Percentiles rank a stretch among this genome's conserved stretches.
Conservation (phyloP, 35 echinoderm and acorn worm genomes). For the Holothuria glaberrima region DNA sequence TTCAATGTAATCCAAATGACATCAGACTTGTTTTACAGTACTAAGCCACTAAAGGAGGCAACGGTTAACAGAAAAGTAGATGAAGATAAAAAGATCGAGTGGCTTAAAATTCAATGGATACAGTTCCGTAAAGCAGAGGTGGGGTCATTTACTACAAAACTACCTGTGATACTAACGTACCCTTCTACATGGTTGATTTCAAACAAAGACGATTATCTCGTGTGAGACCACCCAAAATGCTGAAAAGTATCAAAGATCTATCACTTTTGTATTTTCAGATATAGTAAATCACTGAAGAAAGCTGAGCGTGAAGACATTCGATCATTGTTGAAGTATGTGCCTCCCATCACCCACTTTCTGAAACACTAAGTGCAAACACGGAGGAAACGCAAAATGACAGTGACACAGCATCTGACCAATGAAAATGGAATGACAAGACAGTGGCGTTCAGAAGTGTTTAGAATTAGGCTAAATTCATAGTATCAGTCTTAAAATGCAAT, state of each 20-base stretch:
- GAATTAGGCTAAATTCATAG: conserved; percentile 10
- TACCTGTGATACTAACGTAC: no score
- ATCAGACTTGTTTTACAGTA: background rate
- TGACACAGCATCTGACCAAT: conserved; percentile 2
- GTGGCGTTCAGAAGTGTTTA: background rate
- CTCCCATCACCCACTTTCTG: background rate
- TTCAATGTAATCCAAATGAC: background rate
- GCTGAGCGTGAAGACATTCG: background rate
- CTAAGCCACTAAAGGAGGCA: background rate
- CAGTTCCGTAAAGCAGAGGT: no score
- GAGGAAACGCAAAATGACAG: background rate
- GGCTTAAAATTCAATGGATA: background rate
- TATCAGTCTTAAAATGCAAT: background rate
- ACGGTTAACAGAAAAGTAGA: background rate
- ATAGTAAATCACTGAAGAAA: background rate
- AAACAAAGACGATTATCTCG: no score
- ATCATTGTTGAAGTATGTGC: conserved; percentile 23
- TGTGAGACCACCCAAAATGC: background rate
- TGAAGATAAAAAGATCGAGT: background rate
- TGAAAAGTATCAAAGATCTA: background rate
- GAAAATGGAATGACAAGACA: background rate
- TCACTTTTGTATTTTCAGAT: background rate
- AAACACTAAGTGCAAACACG: conserved; percentile 10
- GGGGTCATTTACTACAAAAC: no score
- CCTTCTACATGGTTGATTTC: no score